Base-by-base conservation (phyloP, 2,113 vertebrate genomes). In the Balaenoptera acutorostrata region DNA sequence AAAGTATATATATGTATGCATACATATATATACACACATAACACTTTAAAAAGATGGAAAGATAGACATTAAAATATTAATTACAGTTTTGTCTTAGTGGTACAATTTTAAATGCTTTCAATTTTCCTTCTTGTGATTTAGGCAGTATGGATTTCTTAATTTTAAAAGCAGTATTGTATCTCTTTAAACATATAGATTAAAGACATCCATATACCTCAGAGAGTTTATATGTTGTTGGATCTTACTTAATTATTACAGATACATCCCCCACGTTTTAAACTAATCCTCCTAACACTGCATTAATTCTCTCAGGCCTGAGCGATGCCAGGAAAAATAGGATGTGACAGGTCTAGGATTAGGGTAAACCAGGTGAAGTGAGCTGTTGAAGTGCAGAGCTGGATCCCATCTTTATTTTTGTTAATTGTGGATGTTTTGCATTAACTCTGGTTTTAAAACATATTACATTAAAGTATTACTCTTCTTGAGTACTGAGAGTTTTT, bases 81-180 rank as follows among this genome's bases (percentile, higher is more conserved):
- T 49, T 66, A 81, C 68, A 10, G 0, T 69, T 85, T 41, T 89
- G 52, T 74, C 31, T 82, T 78, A 71, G 31, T 84, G 23, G 10
- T 88, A 74, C 13, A 74, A 39, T 85, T 93, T 77, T 52, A 69
- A 72, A 49, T 88, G 44, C 7, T 80, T 93, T 93, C 80, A 10
- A 17, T 63, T 83, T 96, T 91, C 20, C 86, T 92, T 57, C 27
- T 83, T 83, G 36, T 96, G 55, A 66, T 91, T 86, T 95, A 77
- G 41, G 12, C 33, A 41, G 52, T 44, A 27, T 1, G 4, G 61
- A 57, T 78, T 89, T 96, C 94, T 27, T 64, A 55, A 46, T 63
- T 91, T 83, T 55, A 41, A 92, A 61, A 93, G 66, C 7, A 29
- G 8, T 55, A 27, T 12, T 91, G 18, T 55, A 91, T 78, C 82